phyloP scores from a whole-genome alignment of 2,888 invertebrate species.

The Elmis aenea region DNA sequence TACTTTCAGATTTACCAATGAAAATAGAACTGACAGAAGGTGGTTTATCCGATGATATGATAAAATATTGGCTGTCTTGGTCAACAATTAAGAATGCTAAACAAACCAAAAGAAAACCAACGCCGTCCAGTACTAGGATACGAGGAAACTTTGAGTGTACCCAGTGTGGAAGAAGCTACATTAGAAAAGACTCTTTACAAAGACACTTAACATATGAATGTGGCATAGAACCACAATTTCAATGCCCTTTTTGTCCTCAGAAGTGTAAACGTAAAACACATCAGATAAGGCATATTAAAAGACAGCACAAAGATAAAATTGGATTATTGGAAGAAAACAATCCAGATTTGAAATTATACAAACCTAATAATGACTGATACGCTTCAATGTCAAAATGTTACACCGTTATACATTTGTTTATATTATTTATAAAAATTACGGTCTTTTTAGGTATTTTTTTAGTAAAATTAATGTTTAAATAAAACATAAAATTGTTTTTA shows the following conservation, averaged over 20 bases:
- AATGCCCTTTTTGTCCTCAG: slow-evolving; percentile 65
- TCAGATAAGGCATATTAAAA: slow-evolving; percentile 52
- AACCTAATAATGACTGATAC: neutral
- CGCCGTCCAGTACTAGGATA: slow-evolving; percentile 46
- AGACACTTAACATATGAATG: slow-evolving; percentile 75
- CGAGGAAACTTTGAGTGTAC: slow-evolving; percentile 54
- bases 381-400: neutral
- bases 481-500: too few relatives aligned
- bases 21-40: slow-evolving; percentile 37
- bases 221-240: slow-evolving; percentile 64
- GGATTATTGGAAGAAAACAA: slow-evolving; percentile 48
- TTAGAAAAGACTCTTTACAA: slow-evolving; percentile 69
- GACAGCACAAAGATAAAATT: slow-evolving; percentile 52
- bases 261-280: slow-evolving; percentile 63
- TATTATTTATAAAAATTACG: too few relatives aligned
- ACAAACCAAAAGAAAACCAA: slow-evolving; percentile 30
- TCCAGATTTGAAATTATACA: slow-evolving; percentile 38
- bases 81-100: slow-evolving; percentile 11
- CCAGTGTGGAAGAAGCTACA: slow-evolving; percentile 73
- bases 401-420: too few relatives aligned
- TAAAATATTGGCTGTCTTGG: slow-evolving; percentile 20
- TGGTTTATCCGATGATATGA: too few relatives aligned
- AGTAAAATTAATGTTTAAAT: neutral
- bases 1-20: slow-evolving; percentile 35
- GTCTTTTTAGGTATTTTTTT: neutral